Conservation (phyloP, 2,113 vertebrate genomes). For the Gambusia holbrooki region DNA sequence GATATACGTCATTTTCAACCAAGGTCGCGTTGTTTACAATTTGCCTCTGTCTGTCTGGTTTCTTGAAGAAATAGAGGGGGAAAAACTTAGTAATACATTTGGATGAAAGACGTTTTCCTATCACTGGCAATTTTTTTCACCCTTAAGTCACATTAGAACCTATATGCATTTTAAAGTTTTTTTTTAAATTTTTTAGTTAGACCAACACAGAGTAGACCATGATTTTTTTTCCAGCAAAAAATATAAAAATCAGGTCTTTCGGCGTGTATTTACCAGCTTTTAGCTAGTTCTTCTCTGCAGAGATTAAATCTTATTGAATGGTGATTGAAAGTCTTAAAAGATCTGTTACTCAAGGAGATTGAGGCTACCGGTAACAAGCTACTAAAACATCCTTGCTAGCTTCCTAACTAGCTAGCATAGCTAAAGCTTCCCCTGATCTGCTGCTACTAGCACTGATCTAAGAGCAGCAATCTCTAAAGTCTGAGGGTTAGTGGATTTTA, state of each 20-base stretch:
- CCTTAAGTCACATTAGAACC: not conserved
- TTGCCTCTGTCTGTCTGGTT: constrained; percentile 50
- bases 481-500: too few relatives aligned
- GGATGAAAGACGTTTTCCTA: not conserved
- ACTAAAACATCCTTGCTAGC: too few relatives aligned
- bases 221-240: not conserved
- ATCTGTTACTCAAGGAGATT: too few relatives aligned
- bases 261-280: not conserved
- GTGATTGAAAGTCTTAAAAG: too few relatives aligned
- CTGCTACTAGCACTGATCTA: too few relatives aligned
- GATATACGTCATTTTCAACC: constrained; percentile 43
- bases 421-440: too few relatives aligned
- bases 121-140: not conserved
- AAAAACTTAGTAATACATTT: constrained; percentile 10
- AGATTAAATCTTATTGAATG: too few relatives aligned
- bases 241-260: not conserved
- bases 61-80: constrained; percentile 21
- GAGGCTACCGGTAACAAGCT: too few relatives aligned
- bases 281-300: too few relatives aligned
- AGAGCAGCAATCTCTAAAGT: too few relatives aligned
- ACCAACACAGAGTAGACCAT: not conserved
- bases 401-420: too few relatives aligned
- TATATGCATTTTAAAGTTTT: not conserved
- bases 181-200: not conserved
- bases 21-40: constrained; percentile 60